phyloP scores from a whole-genome alignment of 2,888 invertebrate species.

The Apamea epomidion region DNA sequence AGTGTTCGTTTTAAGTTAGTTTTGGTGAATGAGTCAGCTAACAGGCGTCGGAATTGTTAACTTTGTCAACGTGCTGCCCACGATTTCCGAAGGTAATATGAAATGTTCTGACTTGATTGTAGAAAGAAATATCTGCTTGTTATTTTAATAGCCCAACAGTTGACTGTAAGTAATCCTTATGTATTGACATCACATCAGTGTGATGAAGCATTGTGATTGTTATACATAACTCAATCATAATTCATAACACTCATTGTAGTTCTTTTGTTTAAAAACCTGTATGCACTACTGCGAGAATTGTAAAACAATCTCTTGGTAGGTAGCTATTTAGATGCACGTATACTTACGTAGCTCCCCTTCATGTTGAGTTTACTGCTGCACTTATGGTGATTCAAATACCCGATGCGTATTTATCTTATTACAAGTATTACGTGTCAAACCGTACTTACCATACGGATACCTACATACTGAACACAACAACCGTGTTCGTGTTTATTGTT shows the following conservation, averaged over 20 bases:
- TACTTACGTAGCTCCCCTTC: slow-evolving; percentile 42
- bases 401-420: slow-evolving; percentile 75
- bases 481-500: slow-evolving; percentile 58
- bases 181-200: slow-evolving; percentile 43
- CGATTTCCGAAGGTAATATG: slow-evolving; percentile 87
- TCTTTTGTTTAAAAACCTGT: slow-evolving; percentile 66
- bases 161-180: slow-evolving; percentile 43
- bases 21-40: slow-evolving; percentile 90
- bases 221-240: slow-evolving; percentile 47
- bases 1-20: slow-evolving; percentile 76
- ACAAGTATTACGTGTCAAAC: slow-evolving; percentile 74
- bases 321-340: slow-evolving; percentile 33
- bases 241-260: slow-evolving; percentile 64
- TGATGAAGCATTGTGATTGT: slow-evolving; percentile 53
- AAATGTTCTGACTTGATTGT: slow-evolving; percentile 10
- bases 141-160: slow-evolving; percentile 48
- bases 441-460: slow-evolving; percentile 43
- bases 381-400: slow-evolving; percentile 77
- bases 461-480: slow-evolving; percentile 34
- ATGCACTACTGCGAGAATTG: slow-evolving; percentile 40
- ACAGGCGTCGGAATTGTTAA: slow-evolving; percentile 89
- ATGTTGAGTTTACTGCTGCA: slow-evolving; percentile 73
- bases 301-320: slow-evolving; percentile 57
- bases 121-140: slow-evolving; percentile 27
- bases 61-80: slow-evolving; percentile 89